phyloP scores from a whole-genome alignment of 1,140 invertebrate species.

The Drosophila melanica region DNA sequence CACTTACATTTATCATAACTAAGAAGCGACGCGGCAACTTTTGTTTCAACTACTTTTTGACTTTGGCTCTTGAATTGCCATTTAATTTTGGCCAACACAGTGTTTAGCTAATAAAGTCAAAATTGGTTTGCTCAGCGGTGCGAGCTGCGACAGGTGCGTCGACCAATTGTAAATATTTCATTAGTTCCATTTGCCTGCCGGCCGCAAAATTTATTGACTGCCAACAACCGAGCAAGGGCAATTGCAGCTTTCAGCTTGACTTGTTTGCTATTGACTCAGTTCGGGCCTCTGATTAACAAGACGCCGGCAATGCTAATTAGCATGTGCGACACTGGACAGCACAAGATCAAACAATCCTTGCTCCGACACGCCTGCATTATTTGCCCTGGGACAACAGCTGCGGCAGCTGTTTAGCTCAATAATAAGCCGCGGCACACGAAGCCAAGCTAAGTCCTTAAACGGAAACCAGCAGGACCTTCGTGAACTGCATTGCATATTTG shows the following conservation, averaged over 20 bases:
- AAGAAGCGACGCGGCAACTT: slow-evolving; percentile 18
- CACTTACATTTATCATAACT: slow-evolving; percentile 69
- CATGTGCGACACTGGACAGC: slow-evolving; percentile 11
- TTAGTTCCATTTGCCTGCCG: slow-evolving; percentile 64
- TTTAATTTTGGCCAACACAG: slow-evolving; percentile 17
- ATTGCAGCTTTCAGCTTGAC: neutral
- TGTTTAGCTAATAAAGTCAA: slow-evolving; percentile 55
- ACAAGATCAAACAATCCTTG: neutral
- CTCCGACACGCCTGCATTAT: neutral
- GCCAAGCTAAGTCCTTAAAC: neutral
- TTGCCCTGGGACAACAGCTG: neutral
- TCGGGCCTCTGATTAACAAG: slow-evolving; percentile 30
- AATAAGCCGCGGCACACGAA: neutral
- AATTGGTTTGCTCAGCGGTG: slow-evolving; percentile 20
- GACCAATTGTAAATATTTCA: slow-evolving; percentile 74
- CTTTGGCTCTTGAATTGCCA: neutral
- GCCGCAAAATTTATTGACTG: slow-evolving; percentile 61
- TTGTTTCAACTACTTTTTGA: slow-evolving; percentile 29
- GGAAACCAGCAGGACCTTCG: too few species aligned
- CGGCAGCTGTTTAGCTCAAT: neutral
- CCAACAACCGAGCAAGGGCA: slow-evolving; percentile 5
- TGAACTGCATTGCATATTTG: too few species aligned
- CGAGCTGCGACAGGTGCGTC: neutral
- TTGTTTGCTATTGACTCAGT: neutral
- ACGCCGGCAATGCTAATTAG: slow-evolving; percentile 37